Conservation (phyloP, 1,140 invertebrate species). For the Steinernema feltiae region DNA sequence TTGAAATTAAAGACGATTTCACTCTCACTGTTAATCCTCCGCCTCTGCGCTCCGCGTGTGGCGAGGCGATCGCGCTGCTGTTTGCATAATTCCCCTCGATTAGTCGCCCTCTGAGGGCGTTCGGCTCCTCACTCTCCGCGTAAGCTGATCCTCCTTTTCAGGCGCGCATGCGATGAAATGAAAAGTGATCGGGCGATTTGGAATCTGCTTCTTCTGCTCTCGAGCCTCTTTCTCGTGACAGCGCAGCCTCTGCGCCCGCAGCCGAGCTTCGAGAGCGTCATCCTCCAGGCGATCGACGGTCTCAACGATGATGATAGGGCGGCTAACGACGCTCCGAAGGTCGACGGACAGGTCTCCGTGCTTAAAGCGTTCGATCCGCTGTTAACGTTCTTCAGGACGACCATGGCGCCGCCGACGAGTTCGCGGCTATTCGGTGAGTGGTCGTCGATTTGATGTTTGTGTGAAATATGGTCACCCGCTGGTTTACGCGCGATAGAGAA, state of each 20-base stretch:
- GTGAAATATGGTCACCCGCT: background rate
- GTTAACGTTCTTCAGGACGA: background rate
- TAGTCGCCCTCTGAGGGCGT: background rate
- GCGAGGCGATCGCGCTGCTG: background rate
- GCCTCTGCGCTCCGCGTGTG: background rate
- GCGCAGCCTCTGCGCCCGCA: background rate
- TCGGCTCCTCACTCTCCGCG: background rate
- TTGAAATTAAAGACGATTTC: background rate
- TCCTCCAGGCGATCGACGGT: background rate
- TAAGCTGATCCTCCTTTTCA: background rate
- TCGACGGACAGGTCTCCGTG: background rate
- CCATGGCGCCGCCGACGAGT: background rate
- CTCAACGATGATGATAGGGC: background rate
- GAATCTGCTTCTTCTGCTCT: background rate
- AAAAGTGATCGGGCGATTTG: background rate
- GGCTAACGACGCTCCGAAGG: background rate
- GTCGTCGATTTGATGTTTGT: background rate
- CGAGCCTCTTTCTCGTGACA: background rate
- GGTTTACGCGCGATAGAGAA: background rate
- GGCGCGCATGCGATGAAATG: background rate
- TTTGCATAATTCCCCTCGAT: background rate
- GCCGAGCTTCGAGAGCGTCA: background rate
- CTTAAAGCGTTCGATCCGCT: background rate
- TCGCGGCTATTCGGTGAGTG: background rate
- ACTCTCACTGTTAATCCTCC: conserved; percentile 2